A percentile compares a stretch with the other conserved stretches of the same genome.
Evolutionary conservation across 2,888 invertebrate species (phyloP).

Genomic region (Leucophora obtusa): DNA sequence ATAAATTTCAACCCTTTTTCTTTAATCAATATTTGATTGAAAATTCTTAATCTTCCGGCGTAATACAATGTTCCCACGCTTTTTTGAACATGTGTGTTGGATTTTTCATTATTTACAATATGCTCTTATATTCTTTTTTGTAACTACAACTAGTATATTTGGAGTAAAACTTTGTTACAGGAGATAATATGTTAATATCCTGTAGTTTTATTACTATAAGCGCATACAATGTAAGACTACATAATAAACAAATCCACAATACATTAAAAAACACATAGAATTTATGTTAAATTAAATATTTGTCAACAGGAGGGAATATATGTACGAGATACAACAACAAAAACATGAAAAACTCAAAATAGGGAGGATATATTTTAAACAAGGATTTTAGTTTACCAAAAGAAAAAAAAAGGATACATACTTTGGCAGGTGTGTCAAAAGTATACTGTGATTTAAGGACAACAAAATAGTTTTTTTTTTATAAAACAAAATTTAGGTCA

Average conservation of each 20-base stretch:
- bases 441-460: slow-evolving; percentile 45
- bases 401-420: slow-evolving; percentile 16
- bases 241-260: slow-evolving; percentile 24
- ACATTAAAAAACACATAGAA: neutral
- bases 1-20: slow-evolving; percentile 53
- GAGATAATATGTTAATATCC: slow-evolving; percentile 55
- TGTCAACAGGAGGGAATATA: slow-evolving; percentile 20
- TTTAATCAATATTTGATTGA: slow-evolving; percentile 43
- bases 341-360: neutral
- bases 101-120: neutral
- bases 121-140: neutral
- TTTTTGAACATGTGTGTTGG: slow-evolving; percentile 46
- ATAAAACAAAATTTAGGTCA: slow-evolving; percentile 52
- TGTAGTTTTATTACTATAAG: slow-evolving; percentile 34
- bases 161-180: neutral
- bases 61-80: slow-evolving; percentile 49
- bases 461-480: slow-evolving; percentile 19
- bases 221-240: slow-evolving; percentile 37
- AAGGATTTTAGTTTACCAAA: slow-evolving; percentile 1
- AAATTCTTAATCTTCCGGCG: slow-evolving; percentile 26
- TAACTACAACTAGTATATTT: neutral
- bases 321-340: neutral
- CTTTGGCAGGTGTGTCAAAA: slow-evolving; percentile 44
- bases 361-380: slow-evolving; percentile 4
- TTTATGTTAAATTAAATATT: slow-evolving; percentile 25